phyloP scores from a whole-genome alignment of 2,797 vertebrate species.

The Gadopsis marmoratus region DNA sequence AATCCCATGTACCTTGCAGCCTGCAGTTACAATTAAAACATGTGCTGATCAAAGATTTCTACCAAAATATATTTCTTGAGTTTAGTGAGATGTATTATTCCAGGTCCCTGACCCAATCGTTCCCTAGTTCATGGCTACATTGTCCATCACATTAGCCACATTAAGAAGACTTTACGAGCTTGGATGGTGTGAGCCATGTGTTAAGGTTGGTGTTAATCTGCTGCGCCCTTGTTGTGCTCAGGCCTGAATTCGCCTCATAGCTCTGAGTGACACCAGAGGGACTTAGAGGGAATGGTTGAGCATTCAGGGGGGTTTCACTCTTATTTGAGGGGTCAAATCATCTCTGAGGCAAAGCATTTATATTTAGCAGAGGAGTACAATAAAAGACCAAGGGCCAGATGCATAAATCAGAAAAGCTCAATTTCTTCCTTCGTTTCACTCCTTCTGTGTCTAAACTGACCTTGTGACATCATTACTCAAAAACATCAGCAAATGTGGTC shows the following conservation, averaged over 20 bases:
- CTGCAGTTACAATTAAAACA: slow-evolving; percentile 16
- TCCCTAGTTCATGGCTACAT: slow-evolving; percentile 38
- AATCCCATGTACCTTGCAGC: neutral
- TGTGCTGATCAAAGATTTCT: slow-evolving; percentile 5
- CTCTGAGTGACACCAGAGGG: slow-evolving; percentile 51
- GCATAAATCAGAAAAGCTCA: slow-evolving; percentile 32
- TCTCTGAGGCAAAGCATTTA: slow-evolving; percentile 35
- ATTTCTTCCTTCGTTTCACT: slow-evolving; percentile 71
- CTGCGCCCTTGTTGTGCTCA: slow-evolving; percentile 46
- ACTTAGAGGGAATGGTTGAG: slow-evolving; percentile 51
- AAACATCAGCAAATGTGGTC: slow-evolving; percentile 77
- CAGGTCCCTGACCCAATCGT: slow-evolving; percentile 46
- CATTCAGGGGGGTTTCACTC: slow-evolving; percentile 44
- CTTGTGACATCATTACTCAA: slow-evolving; percentile 83
- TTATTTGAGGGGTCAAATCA: slow-evolving; percentile 56
- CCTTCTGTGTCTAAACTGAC: slow-evolving; percentile 79
- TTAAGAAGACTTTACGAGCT: slow-evolving; percentile 60
- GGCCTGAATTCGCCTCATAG: slow-evolving; percentile 54
- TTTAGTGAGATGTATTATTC: slow-evolving; percentile 49
- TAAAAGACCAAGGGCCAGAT: slow-evolving; percentile 30
- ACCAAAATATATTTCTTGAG: slow-evolving; percentile 33
- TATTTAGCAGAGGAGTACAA: slow-evolving; percentile 26
- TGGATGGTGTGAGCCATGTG: slow-evolving; percentile 62
- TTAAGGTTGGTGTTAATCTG: slow-evolving; percentile 73
- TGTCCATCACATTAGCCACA: slow-evolving; percentile 64